phyloP scores from a whole-genome alignment of 2,797 vertebrate species.

The Hyperoplus immaculatus region DNA sequence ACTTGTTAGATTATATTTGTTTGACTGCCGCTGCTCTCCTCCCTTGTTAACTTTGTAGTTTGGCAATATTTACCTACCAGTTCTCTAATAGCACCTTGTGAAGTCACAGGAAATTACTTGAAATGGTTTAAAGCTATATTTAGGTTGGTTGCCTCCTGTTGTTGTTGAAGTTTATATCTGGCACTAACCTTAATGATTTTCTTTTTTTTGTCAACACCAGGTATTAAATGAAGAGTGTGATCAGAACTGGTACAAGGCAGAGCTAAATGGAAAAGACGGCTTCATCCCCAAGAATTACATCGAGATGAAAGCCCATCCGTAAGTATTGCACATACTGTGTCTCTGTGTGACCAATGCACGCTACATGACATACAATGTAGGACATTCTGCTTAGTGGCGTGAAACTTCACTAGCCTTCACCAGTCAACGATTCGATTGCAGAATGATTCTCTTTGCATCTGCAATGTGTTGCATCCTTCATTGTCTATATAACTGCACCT shows the following conservation, averaged over 20 bases:
- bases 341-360: neutral
- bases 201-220: constrained; percentile 73
- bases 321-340: constrained; percentile 82
- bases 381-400: too few relatives aligned
- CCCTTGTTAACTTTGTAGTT: constrained; percentile 2
- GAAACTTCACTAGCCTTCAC: too few relatives aligned
- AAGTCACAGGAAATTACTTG: constrained; percentile 51
- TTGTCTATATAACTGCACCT: too few relatives aligned
- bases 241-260: constrained; percentile 99
- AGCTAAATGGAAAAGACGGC: constrained; percentile 97
- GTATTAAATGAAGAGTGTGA: constrained; percentile 99
- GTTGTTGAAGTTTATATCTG: constrained; percentile 28
- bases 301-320: constrained; percentile 99
- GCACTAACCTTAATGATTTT: constrained; percentile 19
- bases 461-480: too few relatives aligned
- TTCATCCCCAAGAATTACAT: constrained; percentile 99
- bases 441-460: too few relatives aligned
- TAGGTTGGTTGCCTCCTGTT: neutral
- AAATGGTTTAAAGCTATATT: constrained; percentile 10
- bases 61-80: constrained; percentile 35
- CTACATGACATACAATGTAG: neutral
- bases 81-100: neutral
- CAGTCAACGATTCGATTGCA: too few relatives aligned
- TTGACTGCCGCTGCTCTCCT: neutral
- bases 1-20: neutral